phyloP scores from a whole-genome alignment of 2,113 vertebrate genomes.

The Rhea americana region DNA sequence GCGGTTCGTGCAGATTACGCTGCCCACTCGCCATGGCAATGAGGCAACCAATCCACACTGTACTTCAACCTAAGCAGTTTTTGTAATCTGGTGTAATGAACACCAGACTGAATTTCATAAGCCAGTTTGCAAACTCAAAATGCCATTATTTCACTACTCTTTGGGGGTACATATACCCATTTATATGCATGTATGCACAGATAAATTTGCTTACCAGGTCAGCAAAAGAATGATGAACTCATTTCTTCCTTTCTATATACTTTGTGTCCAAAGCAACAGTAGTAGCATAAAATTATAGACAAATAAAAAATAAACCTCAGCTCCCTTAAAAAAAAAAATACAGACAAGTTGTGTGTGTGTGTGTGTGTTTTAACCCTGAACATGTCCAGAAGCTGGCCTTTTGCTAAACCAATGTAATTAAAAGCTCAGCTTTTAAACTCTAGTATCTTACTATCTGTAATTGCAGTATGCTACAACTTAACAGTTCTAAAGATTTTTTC shows the following conservation, averaged over 20 bases:
- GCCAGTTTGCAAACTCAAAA: neutral
- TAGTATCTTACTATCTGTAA: neutral
- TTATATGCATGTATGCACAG: no score
- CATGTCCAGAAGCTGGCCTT: neutral
- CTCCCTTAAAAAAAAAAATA: neutral
- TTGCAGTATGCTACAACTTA: neutral
- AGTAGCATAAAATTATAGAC: neutral
- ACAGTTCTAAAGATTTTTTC: neutral
- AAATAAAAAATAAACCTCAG: neutral
- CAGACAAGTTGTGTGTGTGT: neutral
- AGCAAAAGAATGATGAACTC: neutral
- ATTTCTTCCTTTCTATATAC: neutral
- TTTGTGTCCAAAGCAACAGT: neutral
- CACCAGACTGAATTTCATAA: neutral
- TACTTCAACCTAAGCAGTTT: neutral
- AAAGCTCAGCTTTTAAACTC: neutral
- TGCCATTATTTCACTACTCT: neutral
- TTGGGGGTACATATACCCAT: neutral
- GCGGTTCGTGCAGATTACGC: constrained; percentile 30
- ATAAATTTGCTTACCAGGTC: neutral
- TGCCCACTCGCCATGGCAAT: constrained; percentile 10
- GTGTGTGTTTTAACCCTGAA: neutral
- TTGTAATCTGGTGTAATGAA: constrained; percentile 16
- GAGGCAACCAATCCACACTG: constrained; percentile 21
- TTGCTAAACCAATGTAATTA: neutral